phyloP scores from a whole-genome alignment of 1,140 invertebrate genomes.

The Hyphantria cunea region DNA sequence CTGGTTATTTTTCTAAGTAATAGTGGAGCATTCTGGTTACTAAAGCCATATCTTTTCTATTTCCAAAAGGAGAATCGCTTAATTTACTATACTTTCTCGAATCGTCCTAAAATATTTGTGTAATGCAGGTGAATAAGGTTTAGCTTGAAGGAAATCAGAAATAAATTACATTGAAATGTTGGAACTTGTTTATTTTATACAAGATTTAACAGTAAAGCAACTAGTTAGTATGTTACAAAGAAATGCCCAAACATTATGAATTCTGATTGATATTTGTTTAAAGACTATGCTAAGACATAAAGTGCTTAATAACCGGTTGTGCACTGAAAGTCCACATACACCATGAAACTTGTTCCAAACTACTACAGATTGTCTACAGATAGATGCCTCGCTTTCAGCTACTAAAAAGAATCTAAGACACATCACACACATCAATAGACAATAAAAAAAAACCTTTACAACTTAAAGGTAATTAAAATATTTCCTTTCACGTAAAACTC shows the following conservation, averaged over 20 bases:
- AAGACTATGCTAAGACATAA: not conserved
- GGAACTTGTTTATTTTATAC: slow-evolving; percentile 64
- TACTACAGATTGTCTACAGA: no score
- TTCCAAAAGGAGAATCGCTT: no score
- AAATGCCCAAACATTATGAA: slow-evolving; percentile 20
- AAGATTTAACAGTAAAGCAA: slow-evolving; percentile 39
- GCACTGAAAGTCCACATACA: no score
- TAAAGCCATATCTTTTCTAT: no score
- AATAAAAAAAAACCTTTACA: slow-evolving; percentile 54
- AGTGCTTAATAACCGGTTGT: not conserved
- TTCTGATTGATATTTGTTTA: slow-evolving; percentile 21
- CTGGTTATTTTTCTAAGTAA: no score
- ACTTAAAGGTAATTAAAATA: slow-evolving; percentile 72
- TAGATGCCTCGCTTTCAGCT: slow-evolving; percentile 17
- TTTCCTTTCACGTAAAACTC: slow-evolving; percentile 66
- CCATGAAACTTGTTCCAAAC: no score
- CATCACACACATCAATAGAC: slow-evolving; percentile 28
- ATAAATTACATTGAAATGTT: slow-evolving; percentile 24
- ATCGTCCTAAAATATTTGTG: no score
- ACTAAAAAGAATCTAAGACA: slow-evolving; percentile 36
- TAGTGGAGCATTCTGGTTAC: no score
- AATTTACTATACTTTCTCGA: no score
- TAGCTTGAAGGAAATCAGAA: no score
- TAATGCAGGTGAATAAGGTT: no score
- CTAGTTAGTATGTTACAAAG: slow-evolving; percentile 11